Evolutionary conservation across 2,113 vertebrate species (phyloP).

Genomic region (Macquaria ambigua): DNA sequence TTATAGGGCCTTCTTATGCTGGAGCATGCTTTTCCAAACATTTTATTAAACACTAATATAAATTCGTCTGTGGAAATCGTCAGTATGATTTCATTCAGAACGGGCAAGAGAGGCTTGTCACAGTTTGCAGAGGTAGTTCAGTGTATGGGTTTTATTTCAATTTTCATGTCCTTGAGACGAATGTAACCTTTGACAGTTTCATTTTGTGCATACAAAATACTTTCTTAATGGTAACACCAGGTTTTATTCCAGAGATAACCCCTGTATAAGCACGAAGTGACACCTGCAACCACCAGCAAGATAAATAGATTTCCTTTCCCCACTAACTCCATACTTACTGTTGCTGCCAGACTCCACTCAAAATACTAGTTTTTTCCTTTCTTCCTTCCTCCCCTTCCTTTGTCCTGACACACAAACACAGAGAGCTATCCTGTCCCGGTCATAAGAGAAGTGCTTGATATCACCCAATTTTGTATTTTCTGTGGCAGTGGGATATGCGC

Average conservation of each 20-base stretch:
- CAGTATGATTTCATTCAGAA: neutral
- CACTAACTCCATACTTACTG: slow-evolving; percentile 5
- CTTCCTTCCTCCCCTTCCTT: neutral
- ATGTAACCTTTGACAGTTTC: neutral
- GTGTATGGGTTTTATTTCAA: neutral
- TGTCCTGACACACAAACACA: slow-evolving; percentile 31
- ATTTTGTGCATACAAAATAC: slow-evolving; percentile 2
- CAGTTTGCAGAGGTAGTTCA: neutral
- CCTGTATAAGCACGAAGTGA: neutral
- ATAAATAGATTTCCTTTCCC: slow-evolving; percentile 28
- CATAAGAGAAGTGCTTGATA: slow-evolving; percentile 25
- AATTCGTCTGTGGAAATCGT: neutral
- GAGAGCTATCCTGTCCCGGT: neutral
- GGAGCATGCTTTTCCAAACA: neutral
- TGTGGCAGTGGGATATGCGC: slow-evolving; percentile 17
- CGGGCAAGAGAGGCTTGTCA: neutral
- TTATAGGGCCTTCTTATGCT: neutral
- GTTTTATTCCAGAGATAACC: neutral
- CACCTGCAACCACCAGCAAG: slow-evolving; percentile 2
- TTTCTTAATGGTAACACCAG: neutral
- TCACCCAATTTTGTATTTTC: slow-evolving; percentile 42
- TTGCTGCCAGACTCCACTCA: slow-evolving; percentile 15
- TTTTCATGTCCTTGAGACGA: neutral
- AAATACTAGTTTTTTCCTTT: neutral
- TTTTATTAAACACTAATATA: neutral